Base-by-base conservation (phyloP, 2,888 invertebrate genomes). In the Sesamia inferens region DNA sequence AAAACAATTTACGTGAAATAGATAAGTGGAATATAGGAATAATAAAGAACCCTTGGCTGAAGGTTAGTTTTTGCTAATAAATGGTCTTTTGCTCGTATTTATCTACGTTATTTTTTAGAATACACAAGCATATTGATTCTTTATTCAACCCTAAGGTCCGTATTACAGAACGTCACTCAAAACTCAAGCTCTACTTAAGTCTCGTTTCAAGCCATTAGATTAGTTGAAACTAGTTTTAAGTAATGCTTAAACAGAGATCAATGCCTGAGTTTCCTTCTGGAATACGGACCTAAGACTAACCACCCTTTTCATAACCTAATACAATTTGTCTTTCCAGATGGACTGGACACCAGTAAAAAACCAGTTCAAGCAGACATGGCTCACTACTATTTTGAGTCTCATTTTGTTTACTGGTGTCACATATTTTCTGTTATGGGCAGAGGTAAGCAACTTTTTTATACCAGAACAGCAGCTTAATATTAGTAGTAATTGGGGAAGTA, bases 361-460 rank as follows among this genome's bases (percentile, higher is more conserved):
- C 85, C 97, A 97, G 88, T 97, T 97, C 82, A 97, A 96, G 89
- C 96, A 97, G 88, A 97, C 97, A 78, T 98, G 98, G 98, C 90
- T 98, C 7, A 97, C 98, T 55, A 97, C 97, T 65, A 90, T 97
- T 31, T 97, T 98, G 78, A 98, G 98, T 68, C 91, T 97, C 55
- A 89, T 97, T 69, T 93, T 98, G 62, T 97, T 98, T 90, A 91
- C 96, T 47, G 97, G 96, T 55, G 98, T 98, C 51, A 97, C 97
- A 83, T 97, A 97, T 88, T 96, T 98, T 39, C 94, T 99, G 67
- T 97, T 98, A 89, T 98, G 98, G 98, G 98, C 99, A 92, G 99
- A 99, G 97, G 98, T 98, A 95, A 74, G 71, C 69, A 62, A 39
- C 11, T 24, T 68, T 66, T 72, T 31, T 31, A 31, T 6, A 22